Base-by-base conservation (phyloP, 1,140 invertebrate species). In the Drosophila novamexicana region DNA sequence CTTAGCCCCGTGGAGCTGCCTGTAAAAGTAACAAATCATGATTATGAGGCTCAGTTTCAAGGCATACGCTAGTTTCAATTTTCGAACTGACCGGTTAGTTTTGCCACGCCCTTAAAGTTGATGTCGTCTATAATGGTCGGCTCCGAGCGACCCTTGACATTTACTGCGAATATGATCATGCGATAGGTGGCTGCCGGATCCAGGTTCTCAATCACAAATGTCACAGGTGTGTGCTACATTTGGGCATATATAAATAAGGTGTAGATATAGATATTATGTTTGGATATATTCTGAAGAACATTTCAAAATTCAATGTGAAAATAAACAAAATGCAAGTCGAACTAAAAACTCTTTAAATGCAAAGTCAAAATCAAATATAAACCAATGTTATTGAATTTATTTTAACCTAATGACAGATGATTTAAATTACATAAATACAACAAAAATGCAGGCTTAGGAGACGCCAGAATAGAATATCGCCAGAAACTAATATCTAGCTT, bases 121-220 rank as follows among this genome's bases (percentile, higher is more conserved):
- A 97, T 96, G 29, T 96, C 96, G 90, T 97, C 96, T 32, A 98
- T 95, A 14, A 96, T 94, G 6, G 95, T 94, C 6, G 96, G 94
- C 59, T 97, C 96, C 74, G 97, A 97, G 42, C 95, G 94, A 29
- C 97, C 97, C 91, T 97, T 97, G 29, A 96, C 95, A 92, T 98
- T 98, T 42, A 96, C 95, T 0, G 97, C 96, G 89, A 96, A 98
- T 57, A 97, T 93, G 80, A 95, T 95, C 63, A 97, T 94, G 65
- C 95, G 93, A 93, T 97, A 97, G 71, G 94, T 95, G n/a, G 94
- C 94, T 14, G 96, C 96, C 1, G 96, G 94, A 66, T 96, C 96
- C n/a, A 97, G 93, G 32, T 96, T 96, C 40, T 95, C 94, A n/a
- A 97, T 94, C 72, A 95, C 94, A 92, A 97, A 97, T 62, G 93